A percentile compares a stretch with the other conserved stretches of the same genome.
These are phyloP conservation scores for Urocynchramus pylzowi DNA, from an alignment of 2,113 vertebrate genomes.

Conservation along the genomic window DNA sequence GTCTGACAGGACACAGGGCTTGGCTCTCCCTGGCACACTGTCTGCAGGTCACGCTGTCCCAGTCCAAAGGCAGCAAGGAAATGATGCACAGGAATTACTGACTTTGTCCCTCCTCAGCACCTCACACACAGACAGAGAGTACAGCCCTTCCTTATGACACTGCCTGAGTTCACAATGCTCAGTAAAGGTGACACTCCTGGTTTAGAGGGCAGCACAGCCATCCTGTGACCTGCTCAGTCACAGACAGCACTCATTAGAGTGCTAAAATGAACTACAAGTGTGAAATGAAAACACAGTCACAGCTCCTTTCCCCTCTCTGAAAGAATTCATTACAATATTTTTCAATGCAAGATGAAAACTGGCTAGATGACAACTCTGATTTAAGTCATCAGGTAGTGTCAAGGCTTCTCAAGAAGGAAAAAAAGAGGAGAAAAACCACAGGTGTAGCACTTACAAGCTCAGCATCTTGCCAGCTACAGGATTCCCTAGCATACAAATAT, in stretches of 20 bases:
- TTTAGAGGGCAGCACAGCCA: neutral
- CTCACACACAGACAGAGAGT: neutral
- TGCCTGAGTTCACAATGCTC: neutral
- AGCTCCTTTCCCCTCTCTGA: neutral
- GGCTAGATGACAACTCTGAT: neutral
- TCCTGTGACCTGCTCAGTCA: neutral
- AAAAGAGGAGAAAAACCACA: neutral
- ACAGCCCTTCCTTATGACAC: neutral
- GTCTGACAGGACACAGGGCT: neutral
- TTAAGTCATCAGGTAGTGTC: neutral
- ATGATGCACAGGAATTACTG: fast-evolving
- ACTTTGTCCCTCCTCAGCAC: neutral
- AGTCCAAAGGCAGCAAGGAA: fast-evolving
- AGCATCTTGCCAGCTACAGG: neutral
- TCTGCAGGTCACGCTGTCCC: neutral
- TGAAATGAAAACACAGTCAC: neutral
- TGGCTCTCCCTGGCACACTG: neutral
- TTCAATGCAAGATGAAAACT: neutral
- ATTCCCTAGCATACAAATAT: neutral
- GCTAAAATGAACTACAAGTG: neutral
- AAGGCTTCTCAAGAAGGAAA: neutral
- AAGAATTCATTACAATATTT: neutral
- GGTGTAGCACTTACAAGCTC: neutral
- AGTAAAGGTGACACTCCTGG: neutral
- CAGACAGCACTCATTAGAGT: neutral